Conservation (phyloP, 2,888 invertebrate genomes). For the Amiota mariae region DNA sequence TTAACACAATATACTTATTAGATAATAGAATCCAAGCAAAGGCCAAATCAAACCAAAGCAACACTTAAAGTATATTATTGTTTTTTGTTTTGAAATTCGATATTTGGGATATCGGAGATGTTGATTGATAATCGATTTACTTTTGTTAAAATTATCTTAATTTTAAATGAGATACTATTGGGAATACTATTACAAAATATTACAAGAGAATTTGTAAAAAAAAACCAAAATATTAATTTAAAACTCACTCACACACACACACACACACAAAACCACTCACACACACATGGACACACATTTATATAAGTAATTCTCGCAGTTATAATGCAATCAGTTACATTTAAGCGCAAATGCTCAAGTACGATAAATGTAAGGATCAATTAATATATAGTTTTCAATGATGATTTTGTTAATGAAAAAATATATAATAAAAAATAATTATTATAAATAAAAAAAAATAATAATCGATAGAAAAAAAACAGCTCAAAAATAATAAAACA, state of each 20-base stretch:
- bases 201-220: no score
- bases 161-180: no score
- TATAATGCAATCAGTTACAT: constrained; percentile 65
- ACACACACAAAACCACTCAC: constrained; percentile 37
- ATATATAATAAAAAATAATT: constrained; percentile 33
- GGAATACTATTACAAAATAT: no score
- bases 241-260: constrained; percentile 31
- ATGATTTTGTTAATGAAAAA: constrained; percentile 53
- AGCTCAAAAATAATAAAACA: neutral
- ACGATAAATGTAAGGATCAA: constrained; percentile 62
- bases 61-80: no score
- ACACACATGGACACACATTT: constrained; percentile 31
- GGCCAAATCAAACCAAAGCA: no score
- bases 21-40: no score
- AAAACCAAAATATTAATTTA: neutral
- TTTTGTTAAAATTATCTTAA: no score
- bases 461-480: constrained; percentile 45
- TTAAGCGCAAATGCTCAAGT: constrained; percentile 41
- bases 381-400: constrained; percentile 62
- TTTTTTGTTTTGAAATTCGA: no score
- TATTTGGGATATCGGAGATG: no score
- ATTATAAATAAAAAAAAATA: constrained; percentile 44
- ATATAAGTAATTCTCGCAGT: constrained; percentile 47
- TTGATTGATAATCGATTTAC: no score
- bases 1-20: neutral